These are phyloP conservation scores for Sphaeramia orbicularis DNA, from an alignment of 2,797 vertebrate species.

Conservation along the genomic window DNA sequence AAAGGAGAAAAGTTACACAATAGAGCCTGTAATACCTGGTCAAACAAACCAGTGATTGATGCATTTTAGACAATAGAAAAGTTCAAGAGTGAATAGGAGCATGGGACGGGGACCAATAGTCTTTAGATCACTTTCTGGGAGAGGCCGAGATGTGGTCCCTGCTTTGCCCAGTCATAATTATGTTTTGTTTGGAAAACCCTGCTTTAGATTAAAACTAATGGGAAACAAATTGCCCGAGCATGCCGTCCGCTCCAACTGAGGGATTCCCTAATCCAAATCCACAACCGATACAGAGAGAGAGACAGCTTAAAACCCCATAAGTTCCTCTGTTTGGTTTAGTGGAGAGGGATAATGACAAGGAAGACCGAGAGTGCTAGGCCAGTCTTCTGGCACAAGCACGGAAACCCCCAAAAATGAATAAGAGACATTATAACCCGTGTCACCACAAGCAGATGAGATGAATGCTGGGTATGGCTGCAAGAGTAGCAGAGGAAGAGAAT, in stretches of 20 bases:
- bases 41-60: conserved; percentile 80
- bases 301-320: conserved; percentile 48
- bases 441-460: conserved; percentile 67
- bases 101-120: conserved; percentile 49
- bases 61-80: conserved; percentile 62
- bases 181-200: conserved; percentile 75
- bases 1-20: conserved; percentile 69
- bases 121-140: conserved; percentile 62
- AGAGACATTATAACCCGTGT: conserved; percentile 75
- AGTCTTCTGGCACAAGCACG: conserved; percentile 47
- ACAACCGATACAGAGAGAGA: conserved; percentile 41
- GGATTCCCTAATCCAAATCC: conserved; percentile 69
- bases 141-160: conserved; percentile 43
- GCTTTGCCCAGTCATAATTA: conserved; percentile 55
- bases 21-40: conserved; percentile 73
- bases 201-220: conserved; percentile 75
- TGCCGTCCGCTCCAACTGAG: conserved; percentile 55
- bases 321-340: conserved; percentile 57
- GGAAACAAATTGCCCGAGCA: conserved; percentile 80
- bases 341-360: conserved; percentile 45
- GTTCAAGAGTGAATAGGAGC: conserved; percentile 63
- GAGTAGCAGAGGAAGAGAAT: conserved; percentile 34
- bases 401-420: conserved; percentile 66
- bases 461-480: conserved; percentile 53
- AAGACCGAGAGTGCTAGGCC: conserved; percentile 42